A percentile compares a stretch with the other conserved stretches of the same genome.
These are phyloP conservation scores for Patella depressa DNA, from an alignment of 2,888 invertebrate genomes.

Conservation along the genomic window DNA sequence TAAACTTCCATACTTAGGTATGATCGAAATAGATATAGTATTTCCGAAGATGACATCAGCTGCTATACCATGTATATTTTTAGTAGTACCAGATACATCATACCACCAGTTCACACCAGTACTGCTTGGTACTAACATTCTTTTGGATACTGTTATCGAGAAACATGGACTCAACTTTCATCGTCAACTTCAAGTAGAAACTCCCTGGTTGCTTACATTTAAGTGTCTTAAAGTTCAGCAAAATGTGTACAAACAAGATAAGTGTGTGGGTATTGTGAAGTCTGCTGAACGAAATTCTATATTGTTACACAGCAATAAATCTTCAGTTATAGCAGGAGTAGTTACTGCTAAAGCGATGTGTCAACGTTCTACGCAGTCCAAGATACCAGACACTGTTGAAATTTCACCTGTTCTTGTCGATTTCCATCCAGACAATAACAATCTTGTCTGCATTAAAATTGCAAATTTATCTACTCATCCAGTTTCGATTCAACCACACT, in stretches of 20 bases:
- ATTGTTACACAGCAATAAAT: background rate
- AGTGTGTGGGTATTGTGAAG: no score
- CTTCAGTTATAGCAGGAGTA: background rate
- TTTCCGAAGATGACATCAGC: background rate
- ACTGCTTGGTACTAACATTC: background rate
- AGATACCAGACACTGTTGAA: background rate
- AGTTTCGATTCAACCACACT: no score
- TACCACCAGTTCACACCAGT: background rate
- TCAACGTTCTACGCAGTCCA: background rate
- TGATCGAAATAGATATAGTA: background rate
- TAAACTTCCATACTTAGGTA: no score
- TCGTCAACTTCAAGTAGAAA: no score
- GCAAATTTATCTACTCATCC: no score
- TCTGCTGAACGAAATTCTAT: no score
- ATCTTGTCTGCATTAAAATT: no score
- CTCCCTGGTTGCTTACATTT: no score
- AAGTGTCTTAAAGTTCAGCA: no score
- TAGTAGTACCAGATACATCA: background rate
- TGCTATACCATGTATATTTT: background rate
- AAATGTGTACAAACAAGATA: no score
- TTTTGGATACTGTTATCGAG: background rate
- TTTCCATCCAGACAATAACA: no score
- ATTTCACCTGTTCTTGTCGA: slow-evolving; percentile 1
- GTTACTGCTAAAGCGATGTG: background rate
- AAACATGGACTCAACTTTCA: no score